These are phyloP conservation scores for Okapia johnstoni DNA, from an alignment of 2,113 vertebrate species.

Conservation along the genomic window DNA sequence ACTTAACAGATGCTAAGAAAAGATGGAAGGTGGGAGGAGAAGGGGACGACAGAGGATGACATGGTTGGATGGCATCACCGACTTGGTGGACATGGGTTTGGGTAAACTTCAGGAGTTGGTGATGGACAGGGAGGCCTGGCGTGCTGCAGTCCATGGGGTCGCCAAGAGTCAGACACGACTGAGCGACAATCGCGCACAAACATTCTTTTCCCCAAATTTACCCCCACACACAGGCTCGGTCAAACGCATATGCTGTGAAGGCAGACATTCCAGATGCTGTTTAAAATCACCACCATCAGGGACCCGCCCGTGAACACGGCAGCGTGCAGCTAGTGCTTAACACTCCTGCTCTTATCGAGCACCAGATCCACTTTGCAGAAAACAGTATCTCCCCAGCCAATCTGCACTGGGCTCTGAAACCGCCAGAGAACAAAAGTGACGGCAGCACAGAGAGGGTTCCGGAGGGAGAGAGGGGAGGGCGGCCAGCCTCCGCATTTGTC, in stretches of 20 bases:
- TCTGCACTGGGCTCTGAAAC: background rate
- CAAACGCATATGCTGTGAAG: background rate
- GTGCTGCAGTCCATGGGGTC: background rate
- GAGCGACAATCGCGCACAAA: fast-evolving
- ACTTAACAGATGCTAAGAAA: fast-evolving
- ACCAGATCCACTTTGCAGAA: background rate
- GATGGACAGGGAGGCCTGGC: background rate
- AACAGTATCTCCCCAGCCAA: background rate
- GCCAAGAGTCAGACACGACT: background rate
- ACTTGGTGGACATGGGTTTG: background rate
- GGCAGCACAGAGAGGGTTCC: background rate
- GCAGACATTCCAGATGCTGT: background rate
- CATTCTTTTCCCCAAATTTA: fast-evolving
- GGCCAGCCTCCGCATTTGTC: background rate
- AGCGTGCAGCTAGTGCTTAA: fast-evolving
- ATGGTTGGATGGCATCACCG: background rate
- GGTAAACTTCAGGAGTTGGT: background rate
- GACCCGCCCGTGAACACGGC: background rate
- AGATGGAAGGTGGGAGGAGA: background rate
- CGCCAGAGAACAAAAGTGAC: background rate
- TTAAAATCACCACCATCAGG: background rate
- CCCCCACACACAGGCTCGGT: background rate
- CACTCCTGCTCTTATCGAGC: background rate
- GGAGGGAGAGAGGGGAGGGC: background rate
- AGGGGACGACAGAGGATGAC: background rate